These are phyloP conservation scores for Meriones psammophilus DNA, from an alignment of 2,797 vertebrate species.

Conservation along the genomic window DNA sequence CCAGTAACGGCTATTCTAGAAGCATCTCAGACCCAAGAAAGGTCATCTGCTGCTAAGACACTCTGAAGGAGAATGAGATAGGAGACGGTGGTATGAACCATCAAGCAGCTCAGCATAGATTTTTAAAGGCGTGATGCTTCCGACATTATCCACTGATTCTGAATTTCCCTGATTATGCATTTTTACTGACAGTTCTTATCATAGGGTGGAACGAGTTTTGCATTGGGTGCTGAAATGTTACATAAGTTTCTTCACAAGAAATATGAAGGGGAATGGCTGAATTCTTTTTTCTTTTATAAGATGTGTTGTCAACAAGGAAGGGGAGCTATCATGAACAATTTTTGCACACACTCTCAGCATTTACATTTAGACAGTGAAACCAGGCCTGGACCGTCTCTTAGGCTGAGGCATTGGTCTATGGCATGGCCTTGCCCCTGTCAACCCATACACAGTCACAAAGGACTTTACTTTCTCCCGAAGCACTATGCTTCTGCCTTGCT, in stretches of 20 bases:
- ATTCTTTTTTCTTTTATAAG: too few relatives aligned
- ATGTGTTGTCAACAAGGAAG: background rate
- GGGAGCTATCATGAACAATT: background rate
- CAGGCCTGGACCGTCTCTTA: background rate
- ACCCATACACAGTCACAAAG: background rate
- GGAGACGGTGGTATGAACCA: constrained; percentile 30
- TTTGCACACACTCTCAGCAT: background rate
- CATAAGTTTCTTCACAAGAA: too few relatives aligned
- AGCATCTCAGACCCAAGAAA: background rate
- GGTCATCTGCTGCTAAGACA: background rate
- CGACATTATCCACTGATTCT: background rate
- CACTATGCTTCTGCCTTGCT: background rate
- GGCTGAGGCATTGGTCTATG: background rate
- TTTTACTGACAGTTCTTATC: too few relatives aligned
- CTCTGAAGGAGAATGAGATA: background rate
- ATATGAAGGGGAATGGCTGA: too few relatives aligned
- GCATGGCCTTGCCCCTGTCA: background rate
- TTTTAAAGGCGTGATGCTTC: constrained; percentile 33
- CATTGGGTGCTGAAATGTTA: too few relatives aligned
- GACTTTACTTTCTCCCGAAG: background rate
- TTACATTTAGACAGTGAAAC: background rate
- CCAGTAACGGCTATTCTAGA: background rate
- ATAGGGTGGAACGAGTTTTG: too few relatives aligned
- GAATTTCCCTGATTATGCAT: too few relatives aligned
- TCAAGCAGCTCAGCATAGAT: background rate